Conservation (phyloP, 35 echinoderm and acorn worm species). For the Heliocidaris erythrogramma region DNA sequence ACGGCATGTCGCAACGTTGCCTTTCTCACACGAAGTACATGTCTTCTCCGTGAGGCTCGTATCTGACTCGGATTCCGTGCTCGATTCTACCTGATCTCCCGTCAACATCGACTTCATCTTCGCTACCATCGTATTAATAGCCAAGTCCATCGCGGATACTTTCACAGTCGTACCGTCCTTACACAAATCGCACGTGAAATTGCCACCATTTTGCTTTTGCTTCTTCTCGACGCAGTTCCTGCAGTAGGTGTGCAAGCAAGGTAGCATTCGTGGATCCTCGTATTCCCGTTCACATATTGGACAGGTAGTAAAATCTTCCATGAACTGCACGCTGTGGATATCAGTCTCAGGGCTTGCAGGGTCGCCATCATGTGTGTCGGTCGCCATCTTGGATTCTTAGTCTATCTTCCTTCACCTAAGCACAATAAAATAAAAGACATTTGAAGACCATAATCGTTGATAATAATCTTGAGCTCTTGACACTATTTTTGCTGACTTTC, state of each 20-base stretch:
- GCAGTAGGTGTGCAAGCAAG: slow-evolving; percentile 84
- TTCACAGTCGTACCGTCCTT: slow-evolving; percentile 35
- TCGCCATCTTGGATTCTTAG: not conserved
- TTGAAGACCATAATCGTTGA: too few species aligned
- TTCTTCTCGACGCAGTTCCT: slow-evolving; percentile 69
- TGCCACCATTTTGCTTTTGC: slow-evolving; percentile 54
- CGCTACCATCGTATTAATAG: slow-evolving; percentile 67
- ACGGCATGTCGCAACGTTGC: slow-evolving; percentile 56
- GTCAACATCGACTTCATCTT: slow-evolving; percentile 50
- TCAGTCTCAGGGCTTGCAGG: slow-evolving; percentile 31
- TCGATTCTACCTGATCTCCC: slow-evolving; percentile 37
- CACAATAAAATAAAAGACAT: not conserved
- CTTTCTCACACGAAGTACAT: slow-evolving; percentile 70
- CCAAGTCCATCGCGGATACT: slow-evolving; percentile 34
- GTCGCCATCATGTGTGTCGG: slow-evolving; percentile 13
- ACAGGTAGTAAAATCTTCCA: slow-evolving; percentile 63
- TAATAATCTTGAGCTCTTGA: too few species aligned
- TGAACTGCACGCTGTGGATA: slow-evolving; percentile 43
- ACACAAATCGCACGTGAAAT: slow-evolving; percentile 55
- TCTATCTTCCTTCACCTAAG: not conserved
- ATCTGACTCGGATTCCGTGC: slow-evolving; percentile 23
- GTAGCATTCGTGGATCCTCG: slow-evolving; percentile 61
- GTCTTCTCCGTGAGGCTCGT: slow-evolving; percentile 40
- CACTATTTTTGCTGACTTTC: too few species aligned
- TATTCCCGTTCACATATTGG: slow-evolving; percentile 69